These are phyloP conservation scores for Pocillopora damicornis DNA, from an alignment of 64 coral and sea anemone species.

Conservation along the genomic window DNA sequence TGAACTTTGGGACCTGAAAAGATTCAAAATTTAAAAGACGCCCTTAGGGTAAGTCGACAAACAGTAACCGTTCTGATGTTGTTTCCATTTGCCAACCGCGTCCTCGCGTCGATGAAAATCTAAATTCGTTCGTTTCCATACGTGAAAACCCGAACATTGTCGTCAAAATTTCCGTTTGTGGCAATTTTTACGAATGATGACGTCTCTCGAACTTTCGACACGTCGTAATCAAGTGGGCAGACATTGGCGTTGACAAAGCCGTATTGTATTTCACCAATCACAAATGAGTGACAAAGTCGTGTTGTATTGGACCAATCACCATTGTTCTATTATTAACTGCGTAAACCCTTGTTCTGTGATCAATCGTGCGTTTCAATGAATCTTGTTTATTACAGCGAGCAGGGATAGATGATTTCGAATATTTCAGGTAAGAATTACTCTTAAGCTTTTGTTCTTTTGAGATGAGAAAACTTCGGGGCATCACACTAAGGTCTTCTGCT, in stretches of 20 bases:
- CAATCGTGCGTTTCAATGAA: not conserved
- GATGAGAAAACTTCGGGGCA: not conserved
- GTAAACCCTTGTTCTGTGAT: not conserved
- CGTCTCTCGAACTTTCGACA: conserved; percentile 13
- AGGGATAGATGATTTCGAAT: conserved; percentile 3
- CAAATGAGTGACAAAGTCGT: conserved; percentile 17
- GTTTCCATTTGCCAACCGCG: no score
- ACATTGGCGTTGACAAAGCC: conserved; percentile 1
- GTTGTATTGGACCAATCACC: not conserved
- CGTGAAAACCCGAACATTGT: not conserved
- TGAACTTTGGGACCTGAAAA: no score
- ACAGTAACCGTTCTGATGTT: no score
- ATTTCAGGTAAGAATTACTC: conserved; percentile 30
- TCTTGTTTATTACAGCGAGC: not conserved
- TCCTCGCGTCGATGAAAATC: no score
- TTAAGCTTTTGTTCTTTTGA: not conserved
- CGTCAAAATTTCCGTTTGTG: not conserved
- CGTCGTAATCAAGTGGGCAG: not conserved
- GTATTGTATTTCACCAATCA: conserved; percentile 37
- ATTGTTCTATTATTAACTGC: conserved; percentile 41
- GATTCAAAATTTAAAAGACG: no score
- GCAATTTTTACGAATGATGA: not conserved
- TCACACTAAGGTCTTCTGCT: not conserved
- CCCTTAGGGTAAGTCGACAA: no score
- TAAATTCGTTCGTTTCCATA: not conserved